Base-by-base conservation (phyloP, 2,113 vertebrate genomes). In the Nansenia antarctica region DNA sequence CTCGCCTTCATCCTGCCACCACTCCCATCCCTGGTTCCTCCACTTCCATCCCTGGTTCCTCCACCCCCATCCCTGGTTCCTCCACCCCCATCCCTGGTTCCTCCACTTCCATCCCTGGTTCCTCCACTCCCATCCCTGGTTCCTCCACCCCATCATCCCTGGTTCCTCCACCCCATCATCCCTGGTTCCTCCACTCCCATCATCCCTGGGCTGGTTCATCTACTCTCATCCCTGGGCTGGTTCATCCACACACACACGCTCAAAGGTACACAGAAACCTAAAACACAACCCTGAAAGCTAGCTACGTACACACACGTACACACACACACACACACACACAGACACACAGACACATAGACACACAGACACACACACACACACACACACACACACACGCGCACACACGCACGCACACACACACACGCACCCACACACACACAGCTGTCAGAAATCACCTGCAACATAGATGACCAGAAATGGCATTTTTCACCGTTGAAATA, bases 401-500 rank as follows among this genome's bases (percentile, higher is more conserved):
- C 11, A 39, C 11, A 14, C 3, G 3, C 37, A 39, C 37, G 15
- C 9, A 39, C n/a, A 42, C 37, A 42, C 37, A 42, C 37, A 42
- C 37, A 39, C 9, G 37, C 37, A 12, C 11, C 37, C 11, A 39
- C 11, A 14, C 3, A 12, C 37, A 39, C 37, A 39, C 9, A 39
- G 12, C 37, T 39, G 37, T 39, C 37, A 39, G 12, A 39, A 39
- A 39, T 15, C 18, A 42, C 14, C 12, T 39, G 15, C 37, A 39
- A 12, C 37, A 39, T 30, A n/a, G 26, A 8, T 7, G 22, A 11
- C 52, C 34, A 60, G 63, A 73, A 54, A 57, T 29, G 45, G 35
- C 58, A 39, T 59, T 49, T 70, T 62, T 34, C 67, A 49, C 69
- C 31, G 59, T 70, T 69, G 73, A 76, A 79, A 79, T 69, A 63